Conservation (phyloP, 1,140 invertebrate genomes). For the Temnothorax nylanderi region DNA sequence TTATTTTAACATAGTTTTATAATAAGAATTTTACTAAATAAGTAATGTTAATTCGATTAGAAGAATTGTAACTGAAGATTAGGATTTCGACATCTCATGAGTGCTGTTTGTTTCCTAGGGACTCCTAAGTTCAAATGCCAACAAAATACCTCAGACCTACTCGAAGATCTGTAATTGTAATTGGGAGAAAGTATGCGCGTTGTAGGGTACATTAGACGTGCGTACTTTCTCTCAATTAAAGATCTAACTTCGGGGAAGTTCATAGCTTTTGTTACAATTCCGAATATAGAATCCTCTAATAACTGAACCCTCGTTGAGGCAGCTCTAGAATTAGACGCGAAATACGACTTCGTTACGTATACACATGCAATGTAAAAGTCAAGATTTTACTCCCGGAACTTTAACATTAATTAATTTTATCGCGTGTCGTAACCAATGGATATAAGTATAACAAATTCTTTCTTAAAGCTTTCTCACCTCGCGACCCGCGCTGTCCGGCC, state of each 20-base stretch:
- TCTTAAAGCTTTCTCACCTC: constrained; percentile 83
- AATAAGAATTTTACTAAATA: neutral
- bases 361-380: neutral
- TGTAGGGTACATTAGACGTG: constrained; percentile 13
- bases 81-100: neutral
- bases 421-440: neutral
- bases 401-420: neutral
- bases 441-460: neutral
- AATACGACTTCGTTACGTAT: neutral
- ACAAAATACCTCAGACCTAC: constrained; percentile 1
- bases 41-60: neutral
- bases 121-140: neutral
- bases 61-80: neutral
- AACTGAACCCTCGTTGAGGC: neutral
- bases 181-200: constrained; percentile 27
- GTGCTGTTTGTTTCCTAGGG: neutral
- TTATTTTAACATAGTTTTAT: neutral
- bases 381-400: neutral
- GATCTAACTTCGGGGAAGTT: constrained; percentile 29
- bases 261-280: neutral
- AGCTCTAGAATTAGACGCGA: neutral
- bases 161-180: constrained; percentile 27
- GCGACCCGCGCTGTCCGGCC: constrained; percentile 93
- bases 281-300: neutral
- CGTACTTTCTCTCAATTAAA: constrained; percentile 53